Base-by-base conservation (phyloP, 2,113 vertebrate species). In the Thermophis baileyi region DNA sequence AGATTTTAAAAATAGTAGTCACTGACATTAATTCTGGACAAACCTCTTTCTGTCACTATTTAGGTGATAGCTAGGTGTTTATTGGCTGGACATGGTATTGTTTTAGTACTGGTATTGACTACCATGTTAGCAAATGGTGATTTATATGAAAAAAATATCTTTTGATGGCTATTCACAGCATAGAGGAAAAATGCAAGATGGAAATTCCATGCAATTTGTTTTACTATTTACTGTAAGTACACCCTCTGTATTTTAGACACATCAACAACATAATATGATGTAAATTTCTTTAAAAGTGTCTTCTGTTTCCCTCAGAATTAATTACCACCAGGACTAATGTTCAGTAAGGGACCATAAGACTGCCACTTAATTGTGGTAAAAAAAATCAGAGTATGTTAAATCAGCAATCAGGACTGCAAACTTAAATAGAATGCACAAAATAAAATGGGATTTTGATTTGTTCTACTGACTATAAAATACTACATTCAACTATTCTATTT, bases 101-200 rank as follows among this genome's bases (percentile, higher is more conserved):
- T 94, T 97, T 94, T 94, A 89, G 95, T 95, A 92, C 92, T n/a
- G n/a, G 85, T 95, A 95, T 46, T 96, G 96, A 95, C 90, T 85
- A 91, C 63, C 50, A 93, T 10, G 93, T 69, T 94, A 22, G n/a
- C 10, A 96, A 96, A 96, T 3, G 63, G 87, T 74, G 54, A 91
- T 63, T 96, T 96, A 63, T 92, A 69, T 69, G 63, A 86, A 27
- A 22, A 90, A 90, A 50, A 12, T 27, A 20, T 24, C 51, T 87
- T n/a, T 86, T 47, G 20, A 12, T 81, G 47, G 6, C 47, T 27
- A 22, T 22, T 55, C 12, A 35, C 53, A 88, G 20, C 53, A 30
- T 74, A 25, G n/a, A 74, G n/a, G 14, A 30, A 50, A 46, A 88
- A 92, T 74, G 6, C 27, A 35, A 6, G 90, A 24, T 16, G 47